Base-by-base conservation (phyloP, 2,888 invertebrate species). In the Xylota segnis region DNA sequence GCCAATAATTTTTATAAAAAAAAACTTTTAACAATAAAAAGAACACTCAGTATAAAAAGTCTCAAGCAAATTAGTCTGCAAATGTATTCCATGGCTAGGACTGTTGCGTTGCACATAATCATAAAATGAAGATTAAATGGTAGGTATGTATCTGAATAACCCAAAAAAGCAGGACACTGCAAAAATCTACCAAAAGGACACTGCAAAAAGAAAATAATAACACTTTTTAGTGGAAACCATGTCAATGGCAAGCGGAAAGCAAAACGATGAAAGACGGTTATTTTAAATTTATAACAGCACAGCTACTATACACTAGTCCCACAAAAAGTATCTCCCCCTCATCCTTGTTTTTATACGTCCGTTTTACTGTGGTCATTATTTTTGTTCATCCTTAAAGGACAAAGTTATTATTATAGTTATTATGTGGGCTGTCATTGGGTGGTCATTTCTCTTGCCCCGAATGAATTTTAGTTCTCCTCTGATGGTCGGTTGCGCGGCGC, bases 361-460 rank as follows among this genome's bases (percentile, higher is more conserved):
- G 54, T 37, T 72, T 78, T 59, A 68, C 76, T 71, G 27, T 71
- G 75, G 75, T 82, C 82, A 82, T 86, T 81, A 75, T 86, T 86
- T 81, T 71, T 66, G 58, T 82, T 66, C 68, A 81, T 76, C 66
- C 74, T 75, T 81, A 66, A 66, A 86, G 82, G 81, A 86, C 84
- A 76, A 58, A 70, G 50, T 75, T 70, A 65, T 75, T 84, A 79
- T 65, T 71, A 18, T 65, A 65, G 43, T 45, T 72, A 78, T 74
- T 68, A 37, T 68, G 68, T 50, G 56, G 61, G 59, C 9, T 52
- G 72, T 2, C 23, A 18, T 16, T 18, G 23, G 27, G 45, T 45
- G 37, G 34, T 45, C 27, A 29, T 43, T 58, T 65, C 27, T 32
- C 59, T 23, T 54, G 1, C 45, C 18, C 29, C 58, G 54, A 61